Conservation (phyloP, 1,140 invertebrate species). For the Pogonomyrmex californicus region DNA sequence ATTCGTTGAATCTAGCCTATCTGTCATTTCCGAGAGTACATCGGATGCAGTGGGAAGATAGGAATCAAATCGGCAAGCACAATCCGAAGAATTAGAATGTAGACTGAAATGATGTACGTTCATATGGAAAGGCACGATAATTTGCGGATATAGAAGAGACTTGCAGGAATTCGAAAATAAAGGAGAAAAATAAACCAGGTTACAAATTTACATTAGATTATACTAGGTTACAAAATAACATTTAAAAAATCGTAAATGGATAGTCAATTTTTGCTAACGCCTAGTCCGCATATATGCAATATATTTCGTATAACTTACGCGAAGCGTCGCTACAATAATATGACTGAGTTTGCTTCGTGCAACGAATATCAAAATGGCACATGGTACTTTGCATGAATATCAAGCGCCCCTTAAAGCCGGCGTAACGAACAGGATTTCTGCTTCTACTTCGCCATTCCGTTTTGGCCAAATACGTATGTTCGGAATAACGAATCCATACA, state of each 20-base stretch:
- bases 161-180: conserved; percentile 28
- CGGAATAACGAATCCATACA: conserved; percentile 1
- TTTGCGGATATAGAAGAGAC: background rate
- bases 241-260: conserved; percentile 65
- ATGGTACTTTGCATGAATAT: conserved; percentile 59
- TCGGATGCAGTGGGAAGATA: background rate
- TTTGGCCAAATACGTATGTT: background rate
- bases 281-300: conserved; percentile 60
- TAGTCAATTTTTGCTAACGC: conserved; percentile 63
- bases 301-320: conserved; percentile 59
- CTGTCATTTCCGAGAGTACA: conserved; percentile 19
- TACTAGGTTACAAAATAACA: background rate
- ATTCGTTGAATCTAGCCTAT: background rate
- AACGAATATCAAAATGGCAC: conserved; percentile 77
- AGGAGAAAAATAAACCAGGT: background rate
- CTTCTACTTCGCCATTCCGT: conserved; percentile 16
- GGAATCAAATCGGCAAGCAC: conserved; percentile 25
- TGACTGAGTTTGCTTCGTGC: conserved; percentile 62
- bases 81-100: conserved; percentile 35
- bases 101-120: background rate
- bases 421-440: conserved; percentile 48
- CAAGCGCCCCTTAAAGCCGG: conserved; percentile 60
- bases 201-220: background rate
- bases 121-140: conserved; percentile 22
- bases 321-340: conserved; percentile 68